Evolutionary conservation across 1,140 invertebrate species (phyloP), one percentile per base, ranked within the genome.

Genomic region (Listronotus oregonensis): DNA sequence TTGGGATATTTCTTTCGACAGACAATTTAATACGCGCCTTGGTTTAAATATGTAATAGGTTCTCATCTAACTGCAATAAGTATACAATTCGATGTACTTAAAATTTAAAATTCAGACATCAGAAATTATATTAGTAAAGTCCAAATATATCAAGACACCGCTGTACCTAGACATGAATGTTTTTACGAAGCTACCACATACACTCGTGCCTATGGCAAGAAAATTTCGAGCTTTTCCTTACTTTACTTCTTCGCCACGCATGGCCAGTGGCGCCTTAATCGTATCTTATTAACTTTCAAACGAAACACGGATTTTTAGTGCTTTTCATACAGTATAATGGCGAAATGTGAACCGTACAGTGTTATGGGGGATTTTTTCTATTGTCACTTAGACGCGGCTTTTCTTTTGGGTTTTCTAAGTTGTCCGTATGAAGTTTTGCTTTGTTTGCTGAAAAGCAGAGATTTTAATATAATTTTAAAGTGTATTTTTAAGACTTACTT

Each of bases 271-370:
- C 52, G 62, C 46, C 42, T 4, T 17, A 39, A 27, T 49, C 52
- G 43, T 21, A 12, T 18, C 62, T 64, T 39, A 64, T 64, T 64
- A 64, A 64, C 62, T 64, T 64, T 64, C 52, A 64, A 64, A 64
- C 56, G 54, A 57, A 27, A 57, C 52, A 49, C 52, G 31, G 54
- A 64, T 64, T 64, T 57, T 64, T 56, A 37, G 34, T 37, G 34
- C 34, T 37, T 52, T 57, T 57, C 32, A 15, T 18, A 54, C 62
- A 56, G 62, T 64, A 57, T 18, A 55, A 64, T 64, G 62, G 54
- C 62, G 62, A 54, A 64, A 64, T 64, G 62, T 64, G 62, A 64
- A 55, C 62, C 44, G 51, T 34, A 17, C 56, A 43, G 40, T 46
- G 42, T 64, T 40, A 64, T 57, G 40, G 42, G 54, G 54, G 44